Conservation (phyloP, 2,113 vertebrate genomes). For the Shinisaurus crocodilurus region DNA sequence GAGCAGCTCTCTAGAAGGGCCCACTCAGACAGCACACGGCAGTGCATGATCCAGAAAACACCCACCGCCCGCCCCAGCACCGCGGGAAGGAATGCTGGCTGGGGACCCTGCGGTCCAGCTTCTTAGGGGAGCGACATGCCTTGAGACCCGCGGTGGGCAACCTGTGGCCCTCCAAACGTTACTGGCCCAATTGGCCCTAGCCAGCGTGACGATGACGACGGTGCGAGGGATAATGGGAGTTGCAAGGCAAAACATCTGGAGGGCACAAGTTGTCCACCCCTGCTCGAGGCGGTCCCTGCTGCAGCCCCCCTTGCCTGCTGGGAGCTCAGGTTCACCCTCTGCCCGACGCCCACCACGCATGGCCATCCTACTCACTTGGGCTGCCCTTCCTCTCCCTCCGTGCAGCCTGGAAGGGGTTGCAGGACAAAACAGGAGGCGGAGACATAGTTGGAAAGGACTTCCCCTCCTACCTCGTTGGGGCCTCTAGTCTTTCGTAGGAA, state of each 20-base stretch:
- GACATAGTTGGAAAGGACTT: slow-evolving; percentile 67
- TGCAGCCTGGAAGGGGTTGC: slow-evolving; percentile 35
- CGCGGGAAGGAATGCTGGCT: too few species aligned
- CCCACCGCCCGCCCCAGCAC: too few species aligned
- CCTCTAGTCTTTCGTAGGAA: slow-evolving; percentile 59
- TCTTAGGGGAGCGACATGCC: not conserved
- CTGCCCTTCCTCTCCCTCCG: not conserved
- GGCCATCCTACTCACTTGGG: slow-evolving; percentile 23
- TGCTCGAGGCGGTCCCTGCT: not conserved
- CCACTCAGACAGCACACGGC: too few species aligned
- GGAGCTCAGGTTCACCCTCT: fast-evolving
- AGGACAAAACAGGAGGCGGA: slow-evolving; percentile 71
- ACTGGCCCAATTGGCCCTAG: too few species aligned
- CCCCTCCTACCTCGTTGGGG: not conserved
- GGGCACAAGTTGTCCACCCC: too few species aligned
- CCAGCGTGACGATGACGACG: too few species aligned
- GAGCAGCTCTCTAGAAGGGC: too few species aligned
- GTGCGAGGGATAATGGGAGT: too few species aligned
- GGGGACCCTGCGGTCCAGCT: fast-evolving
- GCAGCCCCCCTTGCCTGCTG: not conserved
- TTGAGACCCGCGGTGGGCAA: too few species aligned
- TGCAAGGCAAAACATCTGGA: too few species aligned
- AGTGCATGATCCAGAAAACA: too few species aligned
- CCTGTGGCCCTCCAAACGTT: too few species aligned
- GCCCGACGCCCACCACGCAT: fast-evolving